phyloP scores from a whole-genome alignment of 2,797 vertebrate genomes.

The Setipinna tenuifilis region DNA sequence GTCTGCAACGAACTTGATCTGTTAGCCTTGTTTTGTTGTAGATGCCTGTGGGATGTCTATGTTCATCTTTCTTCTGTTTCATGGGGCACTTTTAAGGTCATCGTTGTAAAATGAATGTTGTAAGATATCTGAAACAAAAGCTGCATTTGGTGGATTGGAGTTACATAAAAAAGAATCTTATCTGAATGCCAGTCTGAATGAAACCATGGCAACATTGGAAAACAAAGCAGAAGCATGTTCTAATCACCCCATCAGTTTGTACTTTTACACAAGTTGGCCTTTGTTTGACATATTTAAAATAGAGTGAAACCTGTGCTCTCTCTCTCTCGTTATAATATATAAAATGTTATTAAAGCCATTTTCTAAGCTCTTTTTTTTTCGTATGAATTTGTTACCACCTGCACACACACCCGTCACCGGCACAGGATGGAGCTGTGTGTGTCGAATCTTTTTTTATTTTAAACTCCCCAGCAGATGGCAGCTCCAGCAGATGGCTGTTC shows the following conservation, averaged over 20 bases:
- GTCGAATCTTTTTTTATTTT: neutral
- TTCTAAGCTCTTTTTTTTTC: neutral
- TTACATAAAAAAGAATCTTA: neutral
- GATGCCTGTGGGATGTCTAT: neutral
- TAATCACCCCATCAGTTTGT: neutral
- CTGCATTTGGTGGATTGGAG: neutral
- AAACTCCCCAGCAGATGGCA: neutral
- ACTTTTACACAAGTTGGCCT: neutral
- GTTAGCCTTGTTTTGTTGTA: neutral
- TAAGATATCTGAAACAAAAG: neutral
- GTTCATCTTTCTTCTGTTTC: neutral
- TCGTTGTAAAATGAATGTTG: neutral
- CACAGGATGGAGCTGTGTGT: neutral
- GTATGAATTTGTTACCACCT: neutral
- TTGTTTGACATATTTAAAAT: neutral
- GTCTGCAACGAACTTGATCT: neutral
- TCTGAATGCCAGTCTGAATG: neutral
- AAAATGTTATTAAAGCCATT: neutral
- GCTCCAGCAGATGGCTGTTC: conserved; percentile 3
- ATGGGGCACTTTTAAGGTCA: neutral
- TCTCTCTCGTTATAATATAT: neutral
- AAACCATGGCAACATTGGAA: neutral
- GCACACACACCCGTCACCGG: neutral
- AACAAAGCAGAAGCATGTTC: neutral
- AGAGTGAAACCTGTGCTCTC: neutral